phyloP scores from a whole-genome alignment of 2,797 vertebrate species.

The Parauchenoglanis ngamensis region DNA sequence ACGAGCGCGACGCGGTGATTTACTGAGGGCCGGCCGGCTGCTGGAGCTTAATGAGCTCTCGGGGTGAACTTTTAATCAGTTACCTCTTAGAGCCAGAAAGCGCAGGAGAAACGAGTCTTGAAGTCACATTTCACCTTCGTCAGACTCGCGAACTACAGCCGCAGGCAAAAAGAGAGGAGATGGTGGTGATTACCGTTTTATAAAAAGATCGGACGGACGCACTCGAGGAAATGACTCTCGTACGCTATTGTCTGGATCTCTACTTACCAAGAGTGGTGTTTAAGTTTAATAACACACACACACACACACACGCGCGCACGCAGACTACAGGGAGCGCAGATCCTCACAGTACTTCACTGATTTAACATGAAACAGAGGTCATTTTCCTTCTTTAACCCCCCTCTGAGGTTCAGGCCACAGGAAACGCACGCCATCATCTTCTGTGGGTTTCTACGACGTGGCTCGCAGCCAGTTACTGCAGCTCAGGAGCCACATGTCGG shows the following conservation, averaged over 20 bases:
- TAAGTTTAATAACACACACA: neutral
- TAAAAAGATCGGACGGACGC: neutral
- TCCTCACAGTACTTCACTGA: neutral
- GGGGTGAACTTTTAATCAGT: slow-evolving; percentile 52
- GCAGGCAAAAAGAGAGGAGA: neutral
- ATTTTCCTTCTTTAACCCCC: neutral
- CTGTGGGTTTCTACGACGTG: neutral
- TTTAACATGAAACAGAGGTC: neutral
- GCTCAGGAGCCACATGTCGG: neutral
- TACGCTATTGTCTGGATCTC: neutral
- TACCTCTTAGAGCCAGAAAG: slow-evolving; percentile 30
- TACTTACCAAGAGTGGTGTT: neutral
- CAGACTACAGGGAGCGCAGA: neutral
- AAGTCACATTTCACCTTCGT: neutral
- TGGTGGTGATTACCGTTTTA: too few relatives aligned
- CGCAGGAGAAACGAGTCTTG: slow-evolving; percentile 35
- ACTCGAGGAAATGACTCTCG: neutral
- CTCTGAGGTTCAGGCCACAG: neutral
- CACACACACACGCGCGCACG: slow-evolving; percentile 19
- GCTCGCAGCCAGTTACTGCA: neutral
- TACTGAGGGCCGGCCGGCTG: slow-evolving; percentile 11
- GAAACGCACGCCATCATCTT: neutral
- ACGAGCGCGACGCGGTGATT: neutral
- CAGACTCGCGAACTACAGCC: neutral
- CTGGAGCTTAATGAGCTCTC: slow-evolving; percentile 49